These are phyloP conservation scores for Drosophila fuyamai DNA, from an alignment of 1,140 invertebrate genomes.

Conservation along the genomic window DNA sequence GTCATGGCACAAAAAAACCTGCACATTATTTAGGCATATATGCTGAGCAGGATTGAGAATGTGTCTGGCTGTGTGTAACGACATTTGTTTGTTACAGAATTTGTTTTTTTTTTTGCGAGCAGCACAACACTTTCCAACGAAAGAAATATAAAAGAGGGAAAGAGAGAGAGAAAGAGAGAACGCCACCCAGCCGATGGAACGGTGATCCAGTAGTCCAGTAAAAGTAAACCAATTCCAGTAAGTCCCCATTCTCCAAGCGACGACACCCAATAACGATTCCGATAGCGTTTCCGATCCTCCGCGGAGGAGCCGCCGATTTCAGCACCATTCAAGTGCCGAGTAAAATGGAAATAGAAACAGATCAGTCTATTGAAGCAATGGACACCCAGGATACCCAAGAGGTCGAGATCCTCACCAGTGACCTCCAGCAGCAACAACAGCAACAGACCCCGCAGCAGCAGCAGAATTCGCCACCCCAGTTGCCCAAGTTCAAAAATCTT, in stretches of 20 bases:
- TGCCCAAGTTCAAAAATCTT: constrained; percentile 73
- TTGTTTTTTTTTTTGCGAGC: neutral
- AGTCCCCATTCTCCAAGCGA: neutral
- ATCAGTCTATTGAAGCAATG: constrained; percentile 84
- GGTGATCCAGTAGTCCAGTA: constrained; percentile 11
- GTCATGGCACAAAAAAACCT: constrained; percentile 24
- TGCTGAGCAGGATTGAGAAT: constrained; percentile 7
- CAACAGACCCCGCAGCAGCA: constrained; percentile 61
- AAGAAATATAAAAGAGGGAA: neutral
- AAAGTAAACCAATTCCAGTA: neutral
- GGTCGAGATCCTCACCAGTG: constrained; percentile 77
- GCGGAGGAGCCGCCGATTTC: constrained; percentile 33
- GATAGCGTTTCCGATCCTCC: constrained; percentile 14
- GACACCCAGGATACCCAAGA: constrained; percentile 84
- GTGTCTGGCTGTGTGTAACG: neutral
- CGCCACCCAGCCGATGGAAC: constrained; percentile 8
- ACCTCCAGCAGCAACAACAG: constrained; percentile 71
- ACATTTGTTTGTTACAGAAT: constrained; percentile 19
- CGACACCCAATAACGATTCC: neutral
- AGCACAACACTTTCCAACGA: no score
- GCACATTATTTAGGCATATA: constrained; percentile 22
- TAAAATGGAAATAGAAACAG: constrained; percentile 85
- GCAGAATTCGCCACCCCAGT: constrained; percentile 70
- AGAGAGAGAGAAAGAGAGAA: neutral
- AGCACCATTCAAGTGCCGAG: constrained; percentile 58